These are phyloP conservation scores for Saccopteryx bilineata DNA, from an alignment of 2,113 vertebrate species.

Conservation along the genomic window DNA sequence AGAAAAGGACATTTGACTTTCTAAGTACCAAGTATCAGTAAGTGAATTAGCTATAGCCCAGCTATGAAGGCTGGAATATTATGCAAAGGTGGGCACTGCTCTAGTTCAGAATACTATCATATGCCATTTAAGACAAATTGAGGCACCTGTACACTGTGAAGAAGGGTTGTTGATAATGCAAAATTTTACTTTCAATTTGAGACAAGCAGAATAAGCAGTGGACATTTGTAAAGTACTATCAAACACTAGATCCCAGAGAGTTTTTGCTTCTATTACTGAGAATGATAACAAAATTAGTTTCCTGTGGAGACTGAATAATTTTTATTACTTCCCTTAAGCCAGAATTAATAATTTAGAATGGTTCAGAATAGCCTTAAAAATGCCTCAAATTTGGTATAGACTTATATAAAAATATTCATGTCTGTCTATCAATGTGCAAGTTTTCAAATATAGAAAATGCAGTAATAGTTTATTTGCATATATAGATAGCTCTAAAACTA, in stretches of 20 bases:
- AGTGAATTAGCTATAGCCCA: slow-evolving; percentile 43
- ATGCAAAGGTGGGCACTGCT: slow-evolving; percentile 18
- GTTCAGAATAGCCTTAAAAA: slow-evolving; percentile 63
- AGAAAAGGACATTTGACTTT: slow-evolving; percentile 53
- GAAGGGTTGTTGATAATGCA: slow-evolving; percentile 50
- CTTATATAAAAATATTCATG: slow-evolving; percentile 18
- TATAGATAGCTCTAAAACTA: slow-evolving; percentile 50
- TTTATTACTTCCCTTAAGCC: slow-evolving; percentile 68
- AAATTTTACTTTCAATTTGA: slow-evolving; percentile 60
- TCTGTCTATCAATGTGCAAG: background rate
- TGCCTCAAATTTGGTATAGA: slow-evolving; percentile 34
- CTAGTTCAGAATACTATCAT: background rate
- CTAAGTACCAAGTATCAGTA: slow-evolving; percentile 29
- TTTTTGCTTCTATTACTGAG: slow-evolving; percentile 66
- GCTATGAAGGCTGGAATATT: slow-evolving; percentile 38
- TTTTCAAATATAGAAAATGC: slow-evolving; percentile 65
- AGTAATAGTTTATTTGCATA: slow-evolving; percentile 52
- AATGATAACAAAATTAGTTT: slow-evolving; percentile 74
- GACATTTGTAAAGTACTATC: slow-evolving; percentile 22
- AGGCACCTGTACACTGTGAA: slow-evolving; percentile 31
- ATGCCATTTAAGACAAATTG: slow-evolving; percentile 46
- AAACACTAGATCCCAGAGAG: slow-evolving; percentile 40
- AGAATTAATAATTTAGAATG: slow-evolving; percentile 73
- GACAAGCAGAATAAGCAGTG: slow-evolving; percentile 60
- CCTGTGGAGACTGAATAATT: slow-evolving; percentile 45